These are phyloP conservation scores for Drosophila pseudotalamancana DNA, from an alignment of 2,888 invertebrate genomes.

Conservation along the genomic window DNA sequence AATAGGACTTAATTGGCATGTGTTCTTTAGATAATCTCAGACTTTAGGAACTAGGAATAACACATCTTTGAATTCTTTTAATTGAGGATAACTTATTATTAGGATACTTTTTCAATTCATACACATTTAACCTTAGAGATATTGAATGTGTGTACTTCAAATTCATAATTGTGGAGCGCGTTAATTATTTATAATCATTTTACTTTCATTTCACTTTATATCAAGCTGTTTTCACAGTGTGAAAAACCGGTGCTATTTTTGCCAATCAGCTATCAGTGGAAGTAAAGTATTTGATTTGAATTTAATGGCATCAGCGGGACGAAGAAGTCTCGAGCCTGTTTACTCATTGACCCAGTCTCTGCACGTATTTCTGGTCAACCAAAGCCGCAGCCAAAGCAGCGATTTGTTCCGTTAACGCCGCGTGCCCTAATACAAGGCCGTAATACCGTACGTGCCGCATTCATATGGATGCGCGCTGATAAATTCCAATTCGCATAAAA, in stretches of 20 bases:
- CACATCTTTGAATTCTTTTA: too few species aligned
- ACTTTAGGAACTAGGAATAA: too few species aligned
- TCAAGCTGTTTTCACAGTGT: not conserved
- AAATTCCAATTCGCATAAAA: slow-evolving; percentile 55
- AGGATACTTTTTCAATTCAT: too few species aligned
- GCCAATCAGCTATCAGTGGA: slow-evolving; percentile 40
- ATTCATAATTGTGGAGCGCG: too few species aligned
- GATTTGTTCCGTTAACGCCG: slow-evolving; percentile 40
- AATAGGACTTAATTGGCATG: too few species aligned
- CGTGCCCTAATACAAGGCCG: slow-evolving; percentile 46
- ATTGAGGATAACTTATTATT: too few species aligned
- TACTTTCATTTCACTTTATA: not conserved
- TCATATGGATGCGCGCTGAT: slow-evolving; percentile 29
- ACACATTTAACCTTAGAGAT: too few species aligned
- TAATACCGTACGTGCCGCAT: slow-evolving; percentile 60
- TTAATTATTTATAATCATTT: too few species aligned
- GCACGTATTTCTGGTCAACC: slow-evolving; percentile 54
- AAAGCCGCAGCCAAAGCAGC: slow-evolving; percentile 30
- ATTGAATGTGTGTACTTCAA: too few species aligned
- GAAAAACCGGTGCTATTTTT: not conserved
- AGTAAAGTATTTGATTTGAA: slow-evolving; percentile 51
- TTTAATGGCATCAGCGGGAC: slow-evolving; percentile 52
- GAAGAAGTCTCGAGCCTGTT: slow-evolving; percentile 21
- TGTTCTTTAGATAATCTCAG: too few species aligned
- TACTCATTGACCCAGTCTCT: too few species aligned